A percentile compares a stretch with the other conserved stretches of the same genome.
These are phyloP conservation scores for Halcyon senegalensis DNA, from an alignment of 2,113 vertebrate species.

Conservation along the genomic window DNA sequence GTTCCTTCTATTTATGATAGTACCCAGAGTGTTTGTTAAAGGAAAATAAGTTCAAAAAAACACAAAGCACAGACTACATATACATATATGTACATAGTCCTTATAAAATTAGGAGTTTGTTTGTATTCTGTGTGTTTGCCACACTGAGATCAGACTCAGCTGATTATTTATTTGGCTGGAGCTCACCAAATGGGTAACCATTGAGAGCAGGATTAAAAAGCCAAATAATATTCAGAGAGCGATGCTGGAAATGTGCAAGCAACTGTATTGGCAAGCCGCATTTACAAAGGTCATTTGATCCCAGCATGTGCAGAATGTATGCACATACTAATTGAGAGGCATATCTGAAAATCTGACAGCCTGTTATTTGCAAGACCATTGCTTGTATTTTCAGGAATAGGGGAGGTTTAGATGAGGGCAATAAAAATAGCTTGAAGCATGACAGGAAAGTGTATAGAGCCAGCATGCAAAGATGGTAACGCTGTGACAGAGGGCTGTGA, in stretches of 20 bases:
- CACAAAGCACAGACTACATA: background rate
- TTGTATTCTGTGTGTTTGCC: background rate
- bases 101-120: background rate
- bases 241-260: background rate
- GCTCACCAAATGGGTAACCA: background rate
- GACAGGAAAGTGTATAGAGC: background rate
- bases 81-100: too few relatives aligned
- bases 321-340: constrained; percentile 30
- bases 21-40: background rate
- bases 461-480: background rate
- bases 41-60: background rate
- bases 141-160: background rate
- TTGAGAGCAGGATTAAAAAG: background rate
- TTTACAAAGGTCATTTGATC: constrained; percentile 21
- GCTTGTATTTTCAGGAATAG: constrained; percentile 3
- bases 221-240: background rate
- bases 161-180: background rate
- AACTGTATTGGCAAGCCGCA: background rate
- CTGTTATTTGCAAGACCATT: constrained; percentile 5
- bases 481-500: background rate
- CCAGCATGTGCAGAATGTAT: constrained; percentile 29
- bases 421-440: background rate
- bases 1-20: background rate
- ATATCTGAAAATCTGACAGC: constrained; percentile 9
- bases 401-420: background rate